Evolutionary conservation across 2,888 invertebrate genomes (phyloP).

Genomic region (Stictocephala bisonia): DNA sequence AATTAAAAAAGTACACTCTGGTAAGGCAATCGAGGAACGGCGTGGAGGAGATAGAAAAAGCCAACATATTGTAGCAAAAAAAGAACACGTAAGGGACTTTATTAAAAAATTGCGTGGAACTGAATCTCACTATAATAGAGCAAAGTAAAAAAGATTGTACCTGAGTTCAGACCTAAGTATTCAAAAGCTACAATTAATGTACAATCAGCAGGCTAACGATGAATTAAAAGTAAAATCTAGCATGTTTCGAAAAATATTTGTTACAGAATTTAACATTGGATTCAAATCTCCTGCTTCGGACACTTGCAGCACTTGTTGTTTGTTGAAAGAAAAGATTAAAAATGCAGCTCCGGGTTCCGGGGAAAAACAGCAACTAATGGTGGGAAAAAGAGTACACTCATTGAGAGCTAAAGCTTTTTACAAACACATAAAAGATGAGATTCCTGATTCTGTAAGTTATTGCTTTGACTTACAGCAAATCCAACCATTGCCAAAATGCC

Average conservation of each 20-base stretch:
- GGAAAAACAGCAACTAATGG: not conserved
- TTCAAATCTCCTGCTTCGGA: not conserved
- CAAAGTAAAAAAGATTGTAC: slow-evolving; percentile 9
- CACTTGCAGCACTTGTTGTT: slow-evolving; percentile 3
- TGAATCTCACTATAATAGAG: slow-evolving; percentile 12
- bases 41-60: not conserved
- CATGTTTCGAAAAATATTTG: slow-evolving; percentile 1
- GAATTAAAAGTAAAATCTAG: not conserved
- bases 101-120: not conserved
- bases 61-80: not conserved
- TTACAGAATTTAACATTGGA: slow-evolving; percentile 5
- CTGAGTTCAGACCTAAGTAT: not conserved
- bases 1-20: not conserved
- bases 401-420: slow-evolving; percentile 35
- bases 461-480: slow-evolving; percentile 62
- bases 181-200: not conserved
- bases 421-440: not conserved
- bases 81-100: not conserved
- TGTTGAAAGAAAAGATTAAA: slow-evolving; percentile 7
- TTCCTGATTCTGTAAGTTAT: slow-evolving; percentile 42
- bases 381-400: slow-evolving; percentile 24
- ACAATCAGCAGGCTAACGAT: not conserved
- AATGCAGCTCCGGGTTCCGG: not conserved
- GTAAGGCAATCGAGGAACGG: no score
- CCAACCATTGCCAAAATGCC: slow-evolving; percentile 58